Conservation (phyloP, 2,797 vertebrate genomes). For the Aldrovandia affinis region DNA sequence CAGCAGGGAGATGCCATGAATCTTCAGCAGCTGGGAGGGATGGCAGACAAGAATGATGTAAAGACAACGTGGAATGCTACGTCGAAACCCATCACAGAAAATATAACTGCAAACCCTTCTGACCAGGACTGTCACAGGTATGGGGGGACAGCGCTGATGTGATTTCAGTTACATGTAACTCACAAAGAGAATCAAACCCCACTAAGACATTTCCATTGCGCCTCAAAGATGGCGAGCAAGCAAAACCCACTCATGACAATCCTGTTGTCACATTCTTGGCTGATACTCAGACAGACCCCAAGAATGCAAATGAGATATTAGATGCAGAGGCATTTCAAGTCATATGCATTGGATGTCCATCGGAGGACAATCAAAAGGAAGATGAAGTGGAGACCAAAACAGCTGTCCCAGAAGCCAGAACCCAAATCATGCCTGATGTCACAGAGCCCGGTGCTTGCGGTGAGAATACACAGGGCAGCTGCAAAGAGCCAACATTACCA, state of each 20-base stretch:
- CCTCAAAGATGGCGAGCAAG: background rate
- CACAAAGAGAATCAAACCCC: background rate
- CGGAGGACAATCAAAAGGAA: background rate
- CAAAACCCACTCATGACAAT: background rate
- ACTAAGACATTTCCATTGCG: background rate
- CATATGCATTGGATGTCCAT: background rate
- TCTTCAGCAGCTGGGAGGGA: background rate
- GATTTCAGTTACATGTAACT: background rate
- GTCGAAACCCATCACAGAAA: background rate
- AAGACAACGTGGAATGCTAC: background rate
- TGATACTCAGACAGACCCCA: background rate
- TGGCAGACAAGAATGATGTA: background rate
- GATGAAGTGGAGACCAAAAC: background rate
- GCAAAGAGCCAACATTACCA: background rate
- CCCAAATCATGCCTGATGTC: background rate
- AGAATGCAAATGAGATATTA: background rate
- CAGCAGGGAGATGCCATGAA: background rate
- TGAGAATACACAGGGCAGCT: background rate
- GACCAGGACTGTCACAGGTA: background rate
- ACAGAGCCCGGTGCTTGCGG: background rate
- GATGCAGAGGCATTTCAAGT: background rate
- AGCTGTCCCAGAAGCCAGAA: background rate
- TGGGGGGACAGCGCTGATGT: background rate
- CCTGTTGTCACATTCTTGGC: background rate
- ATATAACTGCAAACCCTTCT: background rate